Conservation (phyloP, 2,113 vertebrate species). For the Mirounga angustirostris region DNA sequence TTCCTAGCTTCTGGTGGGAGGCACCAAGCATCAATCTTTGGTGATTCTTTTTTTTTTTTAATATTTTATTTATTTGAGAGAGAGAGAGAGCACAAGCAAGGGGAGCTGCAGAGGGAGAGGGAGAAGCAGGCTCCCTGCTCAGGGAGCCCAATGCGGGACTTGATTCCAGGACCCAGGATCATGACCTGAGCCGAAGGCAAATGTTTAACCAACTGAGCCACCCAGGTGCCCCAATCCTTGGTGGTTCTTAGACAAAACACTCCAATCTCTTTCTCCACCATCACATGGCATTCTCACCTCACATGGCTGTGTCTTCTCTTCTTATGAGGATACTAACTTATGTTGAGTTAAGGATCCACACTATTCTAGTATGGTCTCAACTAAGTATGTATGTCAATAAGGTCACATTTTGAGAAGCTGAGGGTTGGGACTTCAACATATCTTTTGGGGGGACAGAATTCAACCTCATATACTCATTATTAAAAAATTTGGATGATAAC, state of each 20-base stretch:
- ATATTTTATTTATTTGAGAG: not conserved
- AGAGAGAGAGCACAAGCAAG: not conserved
- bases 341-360: not conserved
- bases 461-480: not conserved
- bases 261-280: not conserved
- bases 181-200: not conserved
- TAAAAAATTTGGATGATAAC: not conserved
- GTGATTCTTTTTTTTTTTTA: not conserved
- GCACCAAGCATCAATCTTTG: not conserved
- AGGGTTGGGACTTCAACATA: not conserved
- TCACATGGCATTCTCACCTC: not conserved
- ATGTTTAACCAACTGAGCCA: not conserved
- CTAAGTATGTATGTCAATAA: not conserved
- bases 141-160: not conserved
- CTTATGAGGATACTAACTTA: not conserved
- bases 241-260: not conserved
- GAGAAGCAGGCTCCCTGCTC: too few species aligned
- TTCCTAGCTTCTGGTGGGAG: not conserved
- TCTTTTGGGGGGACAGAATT: not conserved
- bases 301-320: not conserved
- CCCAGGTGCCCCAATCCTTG: not conserved
- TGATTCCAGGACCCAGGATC: not conserved
- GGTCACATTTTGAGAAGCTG: not conserved
- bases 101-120: not conserved
- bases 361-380: not conserved